Evolutionary conservation across 2,888 invertebrate species (phyloP).

Genomic region (Andrena fulva): DNA sequence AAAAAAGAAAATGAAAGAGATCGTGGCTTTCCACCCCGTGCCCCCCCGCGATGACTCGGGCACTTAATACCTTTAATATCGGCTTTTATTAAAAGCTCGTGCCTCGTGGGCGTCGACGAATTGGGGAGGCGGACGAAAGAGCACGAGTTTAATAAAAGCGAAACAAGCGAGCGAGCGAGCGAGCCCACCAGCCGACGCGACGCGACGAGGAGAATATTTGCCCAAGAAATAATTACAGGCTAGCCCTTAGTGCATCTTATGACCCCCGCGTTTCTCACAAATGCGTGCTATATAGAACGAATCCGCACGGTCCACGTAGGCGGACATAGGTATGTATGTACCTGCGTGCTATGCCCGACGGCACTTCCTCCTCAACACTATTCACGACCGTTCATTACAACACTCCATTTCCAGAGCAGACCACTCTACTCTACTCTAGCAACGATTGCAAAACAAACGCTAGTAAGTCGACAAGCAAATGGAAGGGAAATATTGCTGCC

Average conservation of each 20-base stretch:
- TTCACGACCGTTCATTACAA: not conserved
- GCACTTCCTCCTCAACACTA: not conserved
- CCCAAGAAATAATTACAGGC: constrained; percentile 71
- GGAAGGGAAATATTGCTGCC: no score
- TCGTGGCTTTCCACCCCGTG: constrained; percentile 20
- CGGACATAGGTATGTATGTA: not conserved
- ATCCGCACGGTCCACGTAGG: not conserved
- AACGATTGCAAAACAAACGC: no score
- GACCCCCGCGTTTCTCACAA: not conserved
- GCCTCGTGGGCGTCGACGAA: constrained; percentile 4
- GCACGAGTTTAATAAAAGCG: constrained; percentile 70
- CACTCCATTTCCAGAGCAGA: no score
- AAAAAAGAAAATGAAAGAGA: constrained; percentile 61
- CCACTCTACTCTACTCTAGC: no score
- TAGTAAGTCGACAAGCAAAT: no score
- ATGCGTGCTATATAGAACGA: not conserved
- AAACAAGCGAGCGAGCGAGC: constrained; percentile 62
- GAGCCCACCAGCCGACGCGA: constrained; percentile 35
- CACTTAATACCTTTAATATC: constrained; percentile 76
- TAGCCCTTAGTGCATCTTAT: constrained; percentile 23
- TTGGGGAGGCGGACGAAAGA: constrained; percentile 37
- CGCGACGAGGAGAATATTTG: constrained; percentile 69
- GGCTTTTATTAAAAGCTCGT: constrained; percentile 73
- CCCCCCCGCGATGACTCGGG: constrained; percentile 57
- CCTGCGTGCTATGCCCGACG: not conserved